phyloP scores from a whole-genome alignment of 2,797 vertebrate genomes.

The Pipistrellus kuhlii region DNA sequence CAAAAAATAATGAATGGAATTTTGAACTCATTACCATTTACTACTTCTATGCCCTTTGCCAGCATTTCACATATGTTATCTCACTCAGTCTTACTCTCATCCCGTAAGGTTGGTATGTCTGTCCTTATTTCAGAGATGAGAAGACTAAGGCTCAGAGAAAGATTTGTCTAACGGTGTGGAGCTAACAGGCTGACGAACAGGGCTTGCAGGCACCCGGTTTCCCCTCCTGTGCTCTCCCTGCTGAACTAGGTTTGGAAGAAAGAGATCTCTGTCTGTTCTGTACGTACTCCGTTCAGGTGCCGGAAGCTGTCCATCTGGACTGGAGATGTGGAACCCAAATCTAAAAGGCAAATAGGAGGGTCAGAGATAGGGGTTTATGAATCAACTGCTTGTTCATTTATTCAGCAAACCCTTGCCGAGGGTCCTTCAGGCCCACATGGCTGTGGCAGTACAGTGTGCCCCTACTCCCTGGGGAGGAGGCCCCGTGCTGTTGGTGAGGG shows the following conservation, averaged over 20 bases:
- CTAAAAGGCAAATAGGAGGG: neutral
- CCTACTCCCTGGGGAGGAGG: neutral
- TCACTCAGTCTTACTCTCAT: neutral
- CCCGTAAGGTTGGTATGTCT: neutral
- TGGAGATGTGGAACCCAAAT: neutral
- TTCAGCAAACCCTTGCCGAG: neutral
- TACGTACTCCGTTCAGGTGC: neutral
- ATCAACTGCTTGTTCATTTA: neutral
- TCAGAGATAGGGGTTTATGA: neutral
- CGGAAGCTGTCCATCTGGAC: too few relatives aligned
- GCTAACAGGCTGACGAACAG: neutral
- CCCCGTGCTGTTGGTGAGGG: fast-evolving
- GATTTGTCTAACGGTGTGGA: neutral
- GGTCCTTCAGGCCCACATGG: fast-evolving
- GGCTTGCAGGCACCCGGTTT: too few relatives aligned
- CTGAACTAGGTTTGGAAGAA: neutral
- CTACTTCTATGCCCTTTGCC: neutral
- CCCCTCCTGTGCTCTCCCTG: neutral
- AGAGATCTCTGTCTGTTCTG: neutral
- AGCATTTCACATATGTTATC: neutral
- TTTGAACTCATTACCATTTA: neutral
- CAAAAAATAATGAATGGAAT: neutral
- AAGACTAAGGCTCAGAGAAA: neutral
- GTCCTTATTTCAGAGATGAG: neutral
- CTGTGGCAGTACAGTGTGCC: neutral